Conservation (phyloP, 2,113 vertebrate genomes). For the Xiphorhynchus elegans region DNA sequence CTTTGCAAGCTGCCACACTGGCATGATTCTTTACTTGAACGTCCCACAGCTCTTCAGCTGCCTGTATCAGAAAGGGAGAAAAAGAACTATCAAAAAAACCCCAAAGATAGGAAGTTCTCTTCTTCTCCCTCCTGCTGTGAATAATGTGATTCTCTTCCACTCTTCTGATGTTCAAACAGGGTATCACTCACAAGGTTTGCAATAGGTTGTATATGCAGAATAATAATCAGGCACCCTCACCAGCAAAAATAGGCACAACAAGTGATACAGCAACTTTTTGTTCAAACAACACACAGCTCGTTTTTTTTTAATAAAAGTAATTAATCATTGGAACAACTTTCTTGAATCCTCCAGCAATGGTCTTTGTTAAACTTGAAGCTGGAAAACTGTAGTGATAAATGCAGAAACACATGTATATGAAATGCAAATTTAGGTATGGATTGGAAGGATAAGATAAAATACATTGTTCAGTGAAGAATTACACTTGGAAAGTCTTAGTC, state of each 20-base stretch:
- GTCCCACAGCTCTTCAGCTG: neutral
- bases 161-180: neutral
- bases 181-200: neutral
- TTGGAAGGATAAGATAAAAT: neutral
- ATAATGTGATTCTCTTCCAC: neutral
- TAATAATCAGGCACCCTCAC: fast-evolving
- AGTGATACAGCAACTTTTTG: neutral
- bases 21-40: neutral
- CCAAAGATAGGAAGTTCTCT: neutral
- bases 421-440: neutral
- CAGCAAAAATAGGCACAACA: neutral
- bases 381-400: neutral
- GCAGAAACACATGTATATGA: neutral
- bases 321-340: neutral
- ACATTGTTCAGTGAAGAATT: neutral
- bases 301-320: neutral
- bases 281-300: fast-evolving
- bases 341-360: neutral
- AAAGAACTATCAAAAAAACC: fast-evolving
- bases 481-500: neutral
- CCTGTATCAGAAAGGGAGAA: neutral
- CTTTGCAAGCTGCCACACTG: neutral
- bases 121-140: neutral
- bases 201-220: neutral
- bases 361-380: neutral